These are phyloP conservation scores for Cephonodes hylas DNA, from an alignment of 2,888 invertebrate species.

Conservation along the genomic window DNA sequence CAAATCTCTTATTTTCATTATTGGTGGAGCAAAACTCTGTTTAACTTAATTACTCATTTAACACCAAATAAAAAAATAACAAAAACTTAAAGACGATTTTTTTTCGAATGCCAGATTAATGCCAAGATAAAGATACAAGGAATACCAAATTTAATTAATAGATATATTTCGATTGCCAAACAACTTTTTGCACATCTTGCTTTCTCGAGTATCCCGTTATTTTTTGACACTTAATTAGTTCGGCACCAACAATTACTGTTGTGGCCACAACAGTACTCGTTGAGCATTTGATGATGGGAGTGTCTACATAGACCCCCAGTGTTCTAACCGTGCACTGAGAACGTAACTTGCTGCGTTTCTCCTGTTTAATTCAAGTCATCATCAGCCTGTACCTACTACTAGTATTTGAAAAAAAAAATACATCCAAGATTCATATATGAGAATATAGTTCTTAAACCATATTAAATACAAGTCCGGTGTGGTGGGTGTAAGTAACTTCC, in stretches of 20 bases:
- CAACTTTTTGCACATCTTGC: background rate
- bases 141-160: background rate
- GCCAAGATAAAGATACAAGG: background rate
- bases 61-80: too few relatives aligned
- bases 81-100: too few relatives aligned
- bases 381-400: background rate
- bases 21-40: too few relatives aligned
- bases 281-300: constrained; percentile 20
- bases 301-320: constrained; percentile 27
- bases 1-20: too few relatives aligned
- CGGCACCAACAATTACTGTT: constrained; percentile 14
- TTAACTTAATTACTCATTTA: too few relatives aligned
- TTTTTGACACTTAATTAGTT: background rate
- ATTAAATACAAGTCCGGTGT: too few relatives aligned
- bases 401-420: too few relatives aligned
- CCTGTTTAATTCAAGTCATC: background rate
- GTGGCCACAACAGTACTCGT: constrained; percentile 24
- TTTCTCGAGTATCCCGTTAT: background rate
- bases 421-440: too few relatives aligned
- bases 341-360: background rate
- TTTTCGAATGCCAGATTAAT: too few relatives aligned
- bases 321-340: constrained; percentile 1
- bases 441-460: too few relatives aligned
- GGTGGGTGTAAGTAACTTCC: too few relatives aligned
- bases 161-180: background rate